Evolutionary conservation across 2,888 invertebrate genomes (phyloP).

Genomic region (Coelinius sp.): DNA sequence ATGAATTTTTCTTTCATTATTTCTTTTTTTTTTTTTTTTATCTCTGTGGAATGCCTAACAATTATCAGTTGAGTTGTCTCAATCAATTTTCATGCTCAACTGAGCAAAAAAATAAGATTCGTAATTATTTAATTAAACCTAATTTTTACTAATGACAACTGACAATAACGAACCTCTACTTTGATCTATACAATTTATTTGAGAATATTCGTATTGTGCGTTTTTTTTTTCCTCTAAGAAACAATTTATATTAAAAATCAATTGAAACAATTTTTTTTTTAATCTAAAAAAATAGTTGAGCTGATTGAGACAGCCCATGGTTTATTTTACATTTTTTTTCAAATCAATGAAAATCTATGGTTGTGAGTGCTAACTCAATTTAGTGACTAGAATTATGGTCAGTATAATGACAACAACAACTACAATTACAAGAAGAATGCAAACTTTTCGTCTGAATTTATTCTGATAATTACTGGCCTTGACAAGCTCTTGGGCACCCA

Average conservation of each 20-base stretch:
- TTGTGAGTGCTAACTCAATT: constrained; percentile 67
- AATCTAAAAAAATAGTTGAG: constrained; percentile 24
- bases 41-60: constrained; percentile 68
- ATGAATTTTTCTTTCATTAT: constrained; percentile 20
- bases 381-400: constrained; percentile 76
- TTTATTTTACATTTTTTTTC: too few relatives aligned
- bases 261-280: constrained; percentile 12
- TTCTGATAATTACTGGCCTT: constrained; percentile 87
- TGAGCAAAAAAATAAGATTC: neutral
- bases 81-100: constrained; percentile 8
- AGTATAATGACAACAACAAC: constrained; percentile 78
- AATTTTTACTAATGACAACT: neutral
- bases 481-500: constrained; percentile 83
- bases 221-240: constrained; percentile 39
- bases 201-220: constrained; percentile 38
- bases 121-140: constrained; percentile 1
- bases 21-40: constrained; percentile 27
- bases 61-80: constrained; percentile 49
- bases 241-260: constrained; percentile 24
- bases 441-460: constrained; percentile 82
- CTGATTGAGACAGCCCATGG: constrained; percentile 41
- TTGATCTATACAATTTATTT: constrained; percentile 11
- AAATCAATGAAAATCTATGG: constrained; percentile 49
- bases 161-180: constrained; percentile 6
- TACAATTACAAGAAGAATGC: constrained; percentile 79